Evolutionary conservation across 2,888 invertebrate species (phyloP), one percentile per base, ranked within the genome.

Genomic region (Mimumesa dahlbomi): DNA sequence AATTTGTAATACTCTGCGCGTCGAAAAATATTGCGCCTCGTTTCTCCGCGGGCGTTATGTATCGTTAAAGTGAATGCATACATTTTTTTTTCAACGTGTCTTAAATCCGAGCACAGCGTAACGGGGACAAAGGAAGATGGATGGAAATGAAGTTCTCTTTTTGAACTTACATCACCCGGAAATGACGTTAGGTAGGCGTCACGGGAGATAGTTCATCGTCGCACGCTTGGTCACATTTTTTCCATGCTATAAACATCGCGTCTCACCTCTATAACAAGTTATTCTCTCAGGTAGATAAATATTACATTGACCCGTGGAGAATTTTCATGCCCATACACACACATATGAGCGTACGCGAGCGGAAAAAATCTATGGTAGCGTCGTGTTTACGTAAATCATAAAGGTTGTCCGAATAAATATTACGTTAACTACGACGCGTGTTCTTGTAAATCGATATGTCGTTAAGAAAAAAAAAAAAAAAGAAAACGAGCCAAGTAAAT

Each of bases 131-230:
- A 73, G 50, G 25, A 76, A 70, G 74, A 76, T 76, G 50, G 66
- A 74, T 76, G 66, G 54, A 70, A 73, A 77, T 77, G 38, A 73
- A 73, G 58, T 63, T 66, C 36, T 53, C 36, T 50, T 25, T 38
- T 42, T 29, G 54, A 65, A 62, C 65, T 76, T 49, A 46, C 62
- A 52, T 42, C 76, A 16, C 22, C 53, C 45, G 42, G 29, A 54
- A 58, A 54, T 57, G 58, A 57, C 62, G 48, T 52, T 64, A 58
- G 45, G 48, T 21, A 14, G n/a, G 62, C 43, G 14, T 42, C 22
- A 25, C 18, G 54, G 45, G 65, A 58, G 50, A 65, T 62, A 34
- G 38, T 22, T 64, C 40, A 38, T 64, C 53, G 45, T 64, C 56
- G n/a, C n/a, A 69, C 46, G 34, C 50, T 22, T 34, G 36, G 49